Evolutionary conservation across 2,113 vertebrate genomes (phyloP).

Genomic region (Laticauda colubrina): DNA sequence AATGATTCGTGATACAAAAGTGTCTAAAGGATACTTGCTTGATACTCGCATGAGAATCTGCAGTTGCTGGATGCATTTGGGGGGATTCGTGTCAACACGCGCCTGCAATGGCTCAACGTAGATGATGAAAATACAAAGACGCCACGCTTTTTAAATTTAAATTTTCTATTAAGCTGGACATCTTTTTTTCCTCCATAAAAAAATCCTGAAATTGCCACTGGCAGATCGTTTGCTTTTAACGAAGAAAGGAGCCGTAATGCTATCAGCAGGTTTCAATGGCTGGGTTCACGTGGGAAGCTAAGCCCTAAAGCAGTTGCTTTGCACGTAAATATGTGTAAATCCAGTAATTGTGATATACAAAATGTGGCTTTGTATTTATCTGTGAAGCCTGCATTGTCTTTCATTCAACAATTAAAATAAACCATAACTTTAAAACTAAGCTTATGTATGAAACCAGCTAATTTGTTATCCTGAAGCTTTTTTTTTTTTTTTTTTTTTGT

Average conservation of each 20-base stretch:
- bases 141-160: not conserved
- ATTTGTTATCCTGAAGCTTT: not conserved
- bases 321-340: not conserved
- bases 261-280: not conserved
- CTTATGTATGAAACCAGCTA: not conserved
- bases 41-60: not conserved
- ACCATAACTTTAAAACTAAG: not conserved
- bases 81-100: not conserved
- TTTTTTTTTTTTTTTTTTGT: not conserved
- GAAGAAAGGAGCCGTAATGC: not conserved
- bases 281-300: not conserved
- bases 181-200: not conserved
- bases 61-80: not conserved
- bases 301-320: not conserved
- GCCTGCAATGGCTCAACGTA: not conserved
- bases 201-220: not conserved
- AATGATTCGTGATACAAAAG: not conserved
- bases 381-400: not conserved
- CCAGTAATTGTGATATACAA: not conserved
- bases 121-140: not conserved
- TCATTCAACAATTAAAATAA: not conserved
- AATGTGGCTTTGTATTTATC: not conserved
- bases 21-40: not conserved
- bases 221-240: not conserved
- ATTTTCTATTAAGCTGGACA: not conserved